Base-by-base conservation (phyloP, 2,888 invertebrate genomes). In the Dugesia japonica region DNA sequence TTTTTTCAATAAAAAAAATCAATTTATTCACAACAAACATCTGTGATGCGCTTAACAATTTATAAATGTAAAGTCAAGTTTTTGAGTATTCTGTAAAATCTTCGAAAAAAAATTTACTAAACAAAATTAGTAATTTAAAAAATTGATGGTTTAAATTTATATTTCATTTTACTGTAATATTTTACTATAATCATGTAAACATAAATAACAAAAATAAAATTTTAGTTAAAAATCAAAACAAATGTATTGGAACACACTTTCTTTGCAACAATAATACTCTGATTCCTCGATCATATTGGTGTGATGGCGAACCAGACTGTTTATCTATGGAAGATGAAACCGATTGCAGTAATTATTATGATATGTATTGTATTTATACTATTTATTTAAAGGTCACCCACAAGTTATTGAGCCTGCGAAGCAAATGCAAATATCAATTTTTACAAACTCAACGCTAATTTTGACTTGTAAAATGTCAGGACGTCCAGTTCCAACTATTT, bases 201-300 rank as follows among this genome's bases (percentile, higher is more conserved):
- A 31, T 7, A 31, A 31, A 7, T 31, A 7, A 7, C 4, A 7
- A 31, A 31, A 31, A 56, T 56, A 23, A 56, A n/a, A 56, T 56
- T 20, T 20, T 56, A 56, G 56, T 56, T 56, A 56, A 42, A n/a
- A 75, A 75, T 26, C 1, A 23, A 28, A 56, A 75, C 28, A 75
- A 75, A 38, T 75, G 75, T 27, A 38, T 75, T 28, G 75, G 75
- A 23, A 75, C 75, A 20, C 75, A 75, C 71, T 75, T 26, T 23
- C n/a, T 75, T 1, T 75, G 75, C 23, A 71, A 75, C 26, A 71
- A 75, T 27, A 26, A 56, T 15, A 23, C 28, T 9, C 28, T 56
- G 26, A 28, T 75, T 26, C 75, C 75, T 20, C 20, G 75, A 1
- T 75, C 75, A 23, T 75, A 75, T 28, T 75, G 42, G 75, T 75